A percentile compares a stretch with the other conserved stretches of the same genome.
Conservation (phyloP, 2,797 vertebrate species). For the Chaenodraco wilsoni region DNA sequence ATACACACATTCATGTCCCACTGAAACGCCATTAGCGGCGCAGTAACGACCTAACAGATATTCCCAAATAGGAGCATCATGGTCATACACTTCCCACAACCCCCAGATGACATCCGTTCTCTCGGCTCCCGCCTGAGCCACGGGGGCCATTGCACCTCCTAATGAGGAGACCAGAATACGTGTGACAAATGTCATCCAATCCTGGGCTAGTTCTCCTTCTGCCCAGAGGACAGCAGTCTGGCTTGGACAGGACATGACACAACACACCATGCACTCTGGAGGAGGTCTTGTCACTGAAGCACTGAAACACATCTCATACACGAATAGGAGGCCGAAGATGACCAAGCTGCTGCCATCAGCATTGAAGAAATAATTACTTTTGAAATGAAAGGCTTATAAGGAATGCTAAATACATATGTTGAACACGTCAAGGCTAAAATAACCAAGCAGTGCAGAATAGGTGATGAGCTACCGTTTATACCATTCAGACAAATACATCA, state of each 20-base stretch:
- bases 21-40: conserved; percentile 69
- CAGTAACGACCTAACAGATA: conserved; percentile 69
- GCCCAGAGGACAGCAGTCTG: conserved; percentile 60
- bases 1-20: conserved; percentile 48
- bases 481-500: not conserved
- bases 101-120: conserved; percentile 66
- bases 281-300: conserved; percentile 64
- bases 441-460: conserved; percentile 1
- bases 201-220: conserved; percentile 52
- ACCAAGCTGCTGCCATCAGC: conserved; percentile 6
- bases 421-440: not conserved
- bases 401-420: not conserved
- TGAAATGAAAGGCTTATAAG: conserved; percentile 7
- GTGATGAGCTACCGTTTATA: not conserved
- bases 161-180: conserved; percentile 81
- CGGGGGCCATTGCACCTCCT: conserved; percentile 74
- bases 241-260: conserved; percentile 69
- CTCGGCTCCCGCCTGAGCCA: conserved; percentile 51
- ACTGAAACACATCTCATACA: conserved; percentile 52
- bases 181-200: conserved; percentile 74
- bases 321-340: conserved; percentile 36
- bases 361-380: not conserved
- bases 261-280: conserved; percentile 65
- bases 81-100: conserved; percentile 77
- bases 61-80: conserved; percentile 64